These are phyloP conservation scores for Volucella inanis DNA, from an alignment of 2,888 invertebrate species.

Conservation along the genomic window DNA sequence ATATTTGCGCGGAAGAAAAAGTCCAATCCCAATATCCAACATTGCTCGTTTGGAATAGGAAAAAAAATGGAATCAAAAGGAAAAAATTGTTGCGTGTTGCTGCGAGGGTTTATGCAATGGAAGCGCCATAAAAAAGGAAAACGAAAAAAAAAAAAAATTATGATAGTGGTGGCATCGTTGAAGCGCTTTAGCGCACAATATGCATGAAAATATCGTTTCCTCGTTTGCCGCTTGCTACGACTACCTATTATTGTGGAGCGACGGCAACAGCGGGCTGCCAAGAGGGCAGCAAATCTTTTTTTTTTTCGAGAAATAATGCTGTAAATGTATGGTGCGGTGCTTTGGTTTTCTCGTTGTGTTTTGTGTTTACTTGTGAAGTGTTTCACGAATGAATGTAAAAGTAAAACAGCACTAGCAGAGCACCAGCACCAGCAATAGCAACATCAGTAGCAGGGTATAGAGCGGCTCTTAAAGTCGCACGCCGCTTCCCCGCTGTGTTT, in stretches of 20 bases:
- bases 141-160: conserved; percentile 23
- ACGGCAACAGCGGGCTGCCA: conserved; percentile 18
- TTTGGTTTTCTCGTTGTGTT: conserved; percentile 51
- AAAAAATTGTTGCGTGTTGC: conserved; percentile 72
- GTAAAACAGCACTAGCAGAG: conserved; percentile 1
- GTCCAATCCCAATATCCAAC: conserved; percentile 21
- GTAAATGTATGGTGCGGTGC: conserved; percentile 42
- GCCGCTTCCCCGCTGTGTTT: conserved; percentile 41
- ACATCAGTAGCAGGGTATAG: not conserved
- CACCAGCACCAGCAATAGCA: no score
- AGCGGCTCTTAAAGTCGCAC: conserved; percentile 27
- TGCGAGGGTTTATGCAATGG: conserved; percentile 73
- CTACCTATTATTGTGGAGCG: conserved; percentile 6
- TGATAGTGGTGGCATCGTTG: conserved; percentile 63
- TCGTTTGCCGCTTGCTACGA: conserved; percentile 61
- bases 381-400: conserved; percentile 41
- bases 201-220: conserved; percentile 73
- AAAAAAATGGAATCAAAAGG: conserved; percentile 14
- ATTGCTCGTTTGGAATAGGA: conserved; percentile 19
- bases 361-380: conserved; percentile 62
- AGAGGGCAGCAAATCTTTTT: conserved; percentile 53
- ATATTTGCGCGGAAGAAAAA: conserved; percentile 39
- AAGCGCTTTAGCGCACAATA: conserved; percentile 31
- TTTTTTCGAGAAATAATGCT: conserved; percentile 57
- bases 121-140: conserved; percentile 63